Evolutionary conservation across 1,140 invertebrate species (phyloP), one percentile per base, ranked within the genome.

Genomic region (Psix sp.): DNA sequence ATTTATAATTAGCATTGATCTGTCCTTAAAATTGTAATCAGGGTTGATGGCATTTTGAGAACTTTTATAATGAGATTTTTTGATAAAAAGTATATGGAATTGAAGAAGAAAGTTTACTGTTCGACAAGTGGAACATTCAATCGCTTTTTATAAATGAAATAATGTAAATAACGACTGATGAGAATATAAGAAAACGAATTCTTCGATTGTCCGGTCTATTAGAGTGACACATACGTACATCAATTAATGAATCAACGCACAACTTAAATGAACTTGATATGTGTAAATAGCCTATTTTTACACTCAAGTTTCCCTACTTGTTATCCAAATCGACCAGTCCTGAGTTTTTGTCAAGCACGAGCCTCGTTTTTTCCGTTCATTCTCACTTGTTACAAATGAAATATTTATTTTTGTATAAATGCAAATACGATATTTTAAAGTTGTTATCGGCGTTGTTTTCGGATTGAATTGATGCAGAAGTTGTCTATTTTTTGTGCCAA

Each of bases 281-380:
- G 77, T 86, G 84, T 85, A 86, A 84, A 86, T 86, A 86, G 77
- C 77, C 77, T 86, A 86, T 86, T 86, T 86, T 86, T 86, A 84
- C 85, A 86, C 84, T 80, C 79, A 75, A 45, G 65, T 72, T 82
- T 80, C 73, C 76, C 77, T 80, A n/a, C 80, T 79, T 63, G 60
- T 79, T 75, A 75, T 35, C n/a, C 49, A 20, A 73, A 48, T 11
- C 57, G 16, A 57, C 0, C n/a, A 26, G 13, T 36, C 24, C 17
- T 57, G 29, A 36, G 45, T 60, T 59, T 18, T 29, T 13, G 33
- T 39, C 43, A 29, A 60, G 48, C 54, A 70, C 66, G 16, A 49
- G 42, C 20, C 51, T 54, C 14, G 4, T 38, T 26, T 45, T 5
- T 16, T 17, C 24, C 7, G 15, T 43, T 31, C 13, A 10, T 14